Evolutionary conservation across 2,888 invertebrate genomes (phyloP).

Genomic region (Drosophila aldrichi): DNA sequence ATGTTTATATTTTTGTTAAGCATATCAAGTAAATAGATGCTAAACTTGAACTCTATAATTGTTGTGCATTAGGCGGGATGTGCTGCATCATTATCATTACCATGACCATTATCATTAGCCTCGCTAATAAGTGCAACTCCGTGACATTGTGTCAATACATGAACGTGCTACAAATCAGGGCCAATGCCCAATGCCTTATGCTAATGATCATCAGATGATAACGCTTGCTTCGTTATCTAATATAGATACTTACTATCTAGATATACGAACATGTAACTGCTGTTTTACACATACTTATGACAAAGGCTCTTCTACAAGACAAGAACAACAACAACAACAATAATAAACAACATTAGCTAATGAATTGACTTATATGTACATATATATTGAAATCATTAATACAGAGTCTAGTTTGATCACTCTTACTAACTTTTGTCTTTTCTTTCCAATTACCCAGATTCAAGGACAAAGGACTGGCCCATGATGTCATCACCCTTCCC

Average conservation of each 20-base stretch:
- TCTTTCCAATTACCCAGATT: slow-evolving; percentile 87
- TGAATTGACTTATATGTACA: neutral
- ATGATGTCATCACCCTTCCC: slow-evolving; percentile 97
- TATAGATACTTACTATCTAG: slow-evolving; percentile 16
- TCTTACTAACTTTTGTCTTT: neutral
- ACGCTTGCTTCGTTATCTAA: slow-evolving; percentile 46
- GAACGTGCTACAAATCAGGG: slow-evolving; percentile 40
- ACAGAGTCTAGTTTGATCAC: neutral
- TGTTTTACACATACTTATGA: slow-evolving; percentile 4
- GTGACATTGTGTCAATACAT: slow-evolving; percentile 31
- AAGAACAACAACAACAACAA: neutral
- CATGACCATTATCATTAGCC: slow-evolving; percentile 29
- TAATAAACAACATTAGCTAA: neutral
- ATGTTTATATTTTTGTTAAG: neutral
- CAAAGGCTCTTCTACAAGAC: neutral
- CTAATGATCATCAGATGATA: slow-evolving; percentile 63
- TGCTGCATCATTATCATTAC: slow-evolving; percentile 23
- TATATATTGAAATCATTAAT: neutral
- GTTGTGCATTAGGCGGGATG: slow-evolving; percentile 17
- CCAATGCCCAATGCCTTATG: slow-evolving; percentile 51
- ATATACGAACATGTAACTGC: slow-evolving; percentile 13
- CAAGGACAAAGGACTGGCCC: slow-evolving; percentile 95
- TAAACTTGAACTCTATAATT: slow-evolving; percentile 1
- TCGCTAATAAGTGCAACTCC: slow-evolving; percentile 17
- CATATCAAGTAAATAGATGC: neutral